A percentile compares a stretch with the other conserved stretches of the same genome.
Conservation (phyloP, 37 sponge, comb jelly and placozoan genomes). For the Theonella swinhoei region DNA sequence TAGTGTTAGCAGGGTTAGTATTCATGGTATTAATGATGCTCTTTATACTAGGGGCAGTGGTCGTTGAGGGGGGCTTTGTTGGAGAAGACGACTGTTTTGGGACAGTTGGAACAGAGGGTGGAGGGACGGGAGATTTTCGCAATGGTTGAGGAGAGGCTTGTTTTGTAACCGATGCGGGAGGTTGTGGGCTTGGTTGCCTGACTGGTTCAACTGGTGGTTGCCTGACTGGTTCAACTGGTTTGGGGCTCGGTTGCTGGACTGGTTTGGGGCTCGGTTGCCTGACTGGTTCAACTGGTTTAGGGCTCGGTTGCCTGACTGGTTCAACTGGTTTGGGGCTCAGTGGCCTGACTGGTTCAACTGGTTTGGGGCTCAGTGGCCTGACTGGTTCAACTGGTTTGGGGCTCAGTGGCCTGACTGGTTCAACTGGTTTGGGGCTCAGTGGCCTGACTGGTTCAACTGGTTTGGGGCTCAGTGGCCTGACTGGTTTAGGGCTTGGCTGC, state of each 20-base stretch:
- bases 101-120: background rate
- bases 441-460: background rate
- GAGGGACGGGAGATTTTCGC: background rate
- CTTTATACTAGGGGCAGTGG: background rate
- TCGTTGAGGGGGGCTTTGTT: background rate
- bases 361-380: background rate
- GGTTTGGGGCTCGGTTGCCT: background rate
- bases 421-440: background rate
- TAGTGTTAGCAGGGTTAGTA: background rate
- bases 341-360: conserved; percentile 6
- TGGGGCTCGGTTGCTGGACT: background rate
- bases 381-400: background rate
- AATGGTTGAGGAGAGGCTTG: background rate
- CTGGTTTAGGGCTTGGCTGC: background rate
- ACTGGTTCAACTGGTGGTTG: background rate
- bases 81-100: background rate
- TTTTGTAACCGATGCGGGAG: no score
- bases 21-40: background rate
- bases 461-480: background rate
- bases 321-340: background rate
- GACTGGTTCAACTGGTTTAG: background rate
- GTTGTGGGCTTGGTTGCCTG: background rate
- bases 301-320: background rate
- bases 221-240: background rate
- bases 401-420: background rate